Conservation (phyloP, 2,797 vertebrate genomes). For the Chelmon rostratus region DNA sequence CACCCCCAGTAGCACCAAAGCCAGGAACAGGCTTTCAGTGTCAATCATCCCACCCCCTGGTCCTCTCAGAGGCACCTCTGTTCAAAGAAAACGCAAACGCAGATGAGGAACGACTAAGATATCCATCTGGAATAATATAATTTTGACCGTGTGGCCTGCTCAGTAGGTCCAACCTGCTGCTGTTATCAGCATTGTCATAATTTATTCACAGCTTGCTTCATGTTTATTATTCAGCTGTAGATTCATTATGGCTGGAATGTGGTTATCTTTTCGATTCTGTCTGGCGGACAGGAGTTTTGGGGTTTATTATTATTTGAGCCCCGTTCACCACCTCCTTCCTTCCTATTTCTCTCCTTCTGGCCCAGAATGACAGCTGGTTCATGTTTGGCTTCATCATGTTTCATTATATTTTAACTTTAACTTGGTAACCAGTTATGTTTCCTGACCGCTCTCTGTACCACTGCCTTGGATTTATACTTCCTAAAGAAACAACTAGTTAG, state of each 20-base stretch:
- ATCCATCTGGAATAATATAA: constrained; percentile 81
- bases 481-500: constrained; percentile 40
- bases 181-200: constrained; percentile 66
- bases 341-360: constrained; percentile 30
- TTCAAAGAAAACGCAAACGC: constrained; percentile 74
- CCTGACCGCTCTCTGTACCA: constrained; percentile 12
- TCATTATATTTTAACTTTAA: constrained; percentile 56
- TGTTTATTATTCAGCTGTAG: constrained; percentile 66
- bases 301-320: constrained; percentile 60
- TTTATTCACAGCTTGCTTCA: constrained; percentile 45
- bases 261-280: constrained; percentile 51
- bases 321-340: constrained; percentile 26
- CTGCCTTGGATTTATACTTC: constrained; percentile 36
- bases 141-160: constrained; percentile 80
- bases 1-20: not conserved
- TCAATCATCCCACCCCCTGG: constrained; percentile 45
- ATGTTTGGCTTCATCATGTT: constrained; percentile 41
- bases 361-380: constrained; percentile 25
- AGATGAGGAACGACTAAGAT: constrained; percentile 70
- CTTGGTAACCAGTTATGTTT: constrained; percentile 58
- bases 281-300: constrained; percentile 26
- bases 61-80: constrained; percentile 51
- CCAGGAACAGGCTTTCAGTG: constrained; percentile 34
- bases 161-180: constrained; percentile 65
- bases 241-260: constrained; percentile 57